phyloP scores from a whole-genome alignment of 2,113 vertebrate species.

The Vanacampus margaritifer region DNA sequence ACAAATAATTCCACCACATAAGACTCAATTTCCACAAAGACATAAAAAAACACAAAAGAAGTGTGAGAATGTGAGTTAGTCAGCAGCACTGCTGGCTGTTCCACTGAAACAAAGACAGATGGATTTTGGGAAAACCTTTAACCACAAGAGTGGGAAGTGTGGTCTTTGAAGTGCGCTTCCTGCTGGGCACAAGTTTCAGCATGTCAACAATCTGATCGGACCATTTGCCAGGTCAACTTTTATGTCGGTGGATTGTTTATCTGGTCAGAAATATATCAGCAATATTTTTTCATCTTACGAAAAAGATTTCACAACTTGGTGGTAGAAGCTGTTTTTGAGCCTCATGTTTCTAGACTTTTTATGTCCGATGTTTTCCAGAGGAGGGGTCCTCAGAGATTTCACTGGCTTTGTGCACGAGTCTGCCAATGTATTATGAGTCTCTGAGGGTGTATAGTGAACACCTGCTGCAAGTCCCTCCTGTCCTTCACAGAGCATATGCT shows the following conservation, averaged over 20 bases:
- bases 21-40: constrained; percentile 19
- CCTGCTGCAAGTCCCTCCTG: no score
- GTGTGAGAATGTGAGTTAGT: constrained; percentile 42
- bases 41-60: constrained; percentile 27
- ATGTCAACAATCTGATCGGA: constrained; percentile 42
- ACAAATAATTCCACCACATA: constrained; percentile 53
- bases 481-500: no score
- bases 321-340: no score
- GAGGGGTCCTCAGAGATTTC: no score
- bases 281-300: background rate
- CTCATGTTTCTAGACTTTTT: background rate
- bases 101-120: constrained; percentile 26
- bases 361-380: no score
- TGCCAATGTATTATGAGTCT: no score
- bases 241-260: constrained; percentile 16
- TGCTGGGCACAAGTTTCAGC: constrained; percentile 37
- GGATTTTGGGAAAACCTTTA: constrained; percentile 40
- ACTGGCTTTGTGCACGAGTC: no score
- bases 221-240: constrained; percentile 15
- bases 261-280: constrained; percentile 12
- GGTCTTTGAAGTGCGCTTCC: constrained; percentile 48
- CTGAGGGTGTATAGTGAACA: no score
- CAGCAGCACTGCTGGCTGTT: constrained; percentile 15
- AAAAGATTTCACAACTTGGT: no score
- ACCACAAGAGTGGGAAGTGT: constrained; percentile 34